phyloP scores from a whole-genome alignment of 2,888 invertebrate species.

The Desoria tigrina region DNA sequence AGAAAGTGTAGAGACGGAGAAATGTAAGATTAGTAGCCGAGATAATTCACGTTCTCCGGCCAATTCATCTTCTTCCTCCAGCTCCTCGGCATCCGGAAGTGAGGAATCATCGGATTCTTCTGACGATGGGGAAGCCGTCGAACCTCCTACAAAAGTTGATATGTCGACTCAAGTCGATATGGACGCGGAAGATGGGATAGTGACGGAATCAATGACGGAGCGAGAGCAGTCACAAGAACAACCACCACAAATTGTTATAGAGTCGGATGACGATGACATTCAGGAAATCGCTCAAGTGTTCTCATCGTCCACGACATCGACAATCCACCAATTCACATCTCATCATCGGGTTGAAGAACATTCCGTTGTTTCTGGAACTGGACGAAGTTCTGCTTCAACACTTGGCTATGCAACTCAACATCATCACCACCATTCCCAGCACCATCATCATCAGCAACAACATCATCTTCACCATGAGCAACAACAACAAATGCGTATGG shows the following conservation, averaged over 20 bases:
- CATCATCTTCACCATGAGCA: background rate
- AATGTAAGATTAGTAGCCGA: constrained; percentile 2
- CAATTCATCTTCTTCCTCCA: background rate
- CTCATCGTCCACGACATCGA: constrained; percentile 5
- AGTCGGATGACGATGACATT: constrained; percentile 40
- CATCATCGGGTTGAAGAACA: background rate
- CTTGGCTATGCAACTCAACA: background rate
- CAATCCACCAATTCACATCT: background rate
- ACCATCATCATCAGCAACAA: background rate
- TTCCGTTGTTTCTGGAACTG: background rate
- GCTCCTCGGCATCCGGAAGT: background rate
- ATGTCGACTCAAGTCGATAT: constrained; percentile 52
- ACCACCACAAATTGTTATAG: no score
- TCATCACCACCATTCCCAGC: constrained; percentile 1
- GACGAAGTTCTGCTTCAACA: background rate
- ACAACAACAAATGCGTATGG: background rate
- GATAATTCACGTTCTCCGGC: background rate
- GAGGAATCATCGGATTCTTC: constrained; percentile 4
- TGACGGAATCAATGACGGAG: background rate
- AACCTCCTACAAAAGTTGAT: constrained; percentile 33
- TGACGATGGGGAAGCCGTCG: constrained; percentile 26
- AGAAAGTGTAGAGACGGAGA: constrained; percentile 23
- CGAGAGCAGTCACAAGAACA: constrained; percentile 12
- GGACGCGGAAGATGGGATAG: constrained; percentile 40
- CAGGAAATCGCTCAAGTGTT: constrained; percentile 44